Conservation (phyloP, 2,888 invertebrate genomes). For the Podabrus alpinus region DNA sequence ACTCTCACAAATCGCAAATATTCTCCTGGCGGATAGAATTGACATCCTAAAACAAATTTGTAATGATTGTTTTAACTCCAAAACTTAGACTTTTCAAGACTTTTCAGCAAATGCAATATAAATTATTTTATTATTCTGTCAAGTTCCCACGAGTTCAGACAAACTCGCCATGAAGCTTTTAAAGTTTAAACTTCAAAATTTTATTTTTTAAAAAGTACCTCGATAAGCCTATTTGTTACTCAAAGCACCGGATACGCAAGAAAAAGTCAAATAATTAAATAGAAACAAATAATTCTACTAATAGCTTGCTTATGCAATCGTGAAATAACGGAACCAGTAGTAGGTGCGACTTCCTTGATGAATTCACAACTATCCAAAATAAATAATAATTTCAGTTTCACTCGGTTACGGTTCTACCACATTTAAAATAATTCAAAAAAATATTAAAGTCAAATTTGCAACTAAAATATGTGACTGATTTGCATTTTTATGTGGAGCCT, state of each 20-base stretch:
- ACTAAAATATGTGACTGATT: not conserved
- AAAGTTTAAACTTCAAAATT: no score
- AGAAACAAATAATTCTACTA: not conserved
- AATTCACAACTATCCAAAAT: not conserved
- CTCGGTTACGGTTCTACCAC: not conserved
- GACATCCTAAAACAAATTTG: conserved; percentile 67
- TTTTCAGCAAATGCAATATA: not conserved
- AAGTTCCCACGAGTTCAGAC: not conserved
- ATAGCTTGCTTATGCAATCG: not conserved
- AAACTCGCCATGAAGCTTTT: not conserved
- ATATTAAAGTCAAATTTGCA: not conserved
- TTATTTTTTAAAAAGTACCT: not conserved
- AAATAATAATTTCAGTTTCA: not conserved
- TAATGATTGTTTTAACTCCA: no score
- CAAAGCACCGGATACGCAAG: not conserved
- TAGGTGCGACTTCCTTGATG: not conserved
- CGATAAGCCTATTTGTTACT: not conserved
- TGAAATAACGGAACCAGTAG: not conserved
- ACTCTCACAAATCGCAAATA: conserved; percentile 84
- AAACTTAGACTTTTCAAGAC: no score
- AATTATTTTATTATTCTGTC: not conserved
- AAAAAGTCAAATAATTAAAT: not conserved
- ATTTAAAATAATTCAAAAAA: not conserved
- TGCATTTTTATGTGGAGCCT: not conserved
- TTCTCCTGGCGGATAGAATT: conserved; percentile 82